A percentile compares a stretch with the other conserved stretches of the same genome.
These are phyloP conservation scores for Buceros bicornis DNA, from an alignment of 2,797 vertebrate species.

Conservation along the genomic window DNA sequence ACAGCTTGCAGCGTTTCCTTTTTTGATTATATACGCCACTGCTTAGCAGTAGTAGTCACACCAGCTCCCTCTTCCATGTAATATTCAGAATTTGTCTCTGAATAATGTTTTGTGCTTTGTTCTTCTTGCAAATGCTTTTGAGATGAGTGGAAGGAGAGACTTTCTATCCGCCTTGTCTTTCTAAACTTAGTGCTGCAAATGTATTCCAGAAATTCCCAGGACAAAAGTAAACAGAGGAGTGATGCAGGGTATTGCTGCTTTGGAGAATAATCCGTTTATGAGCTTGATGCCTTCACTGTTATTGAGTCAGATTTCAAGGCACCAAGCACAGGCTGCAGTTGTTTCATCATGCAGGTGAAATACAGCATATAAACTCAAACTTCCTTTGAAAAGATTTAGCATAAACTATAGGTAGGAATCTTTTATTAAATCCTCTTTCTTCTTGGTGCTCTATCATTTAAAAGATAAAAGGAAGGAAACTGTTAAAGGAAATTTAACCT, in stretches of 20 bases:
- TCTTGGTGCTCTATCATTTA: background rate
- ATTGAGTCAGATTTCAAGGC: slow-evolving; percentile 21
- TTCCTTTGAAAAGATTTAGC: slow-evolving; percentile 9
- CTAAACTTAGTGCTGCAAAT: background rate
- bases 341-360: slow-evolving; percentile 20
- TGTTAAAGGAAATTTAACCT: background rate
- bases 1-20: background rate
- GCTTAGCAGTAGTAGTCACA: background rate
- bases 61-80: background rate
- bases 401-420: slow-evolving; percentile 11
- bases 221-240: background rate
- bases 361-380: background rate
- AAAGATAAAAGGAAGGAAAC: slow-evolving; percentile 5
- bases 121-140: background rate
- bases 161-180: background rate
- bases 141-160: background rate
- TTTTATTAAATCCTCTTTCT: background rate
- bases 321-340: background rate
- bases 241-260: background rate
- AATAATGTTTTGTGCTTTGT: background rate
- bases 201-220: background rate
- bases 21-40: rapidly evolving
- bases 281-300: background rate
- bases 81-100: background rate
- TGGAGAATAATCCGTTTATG: background rate